Conservation (phyloP, 2,113 vertebrate species). For the Odontesthes bonariensis region DNA sequence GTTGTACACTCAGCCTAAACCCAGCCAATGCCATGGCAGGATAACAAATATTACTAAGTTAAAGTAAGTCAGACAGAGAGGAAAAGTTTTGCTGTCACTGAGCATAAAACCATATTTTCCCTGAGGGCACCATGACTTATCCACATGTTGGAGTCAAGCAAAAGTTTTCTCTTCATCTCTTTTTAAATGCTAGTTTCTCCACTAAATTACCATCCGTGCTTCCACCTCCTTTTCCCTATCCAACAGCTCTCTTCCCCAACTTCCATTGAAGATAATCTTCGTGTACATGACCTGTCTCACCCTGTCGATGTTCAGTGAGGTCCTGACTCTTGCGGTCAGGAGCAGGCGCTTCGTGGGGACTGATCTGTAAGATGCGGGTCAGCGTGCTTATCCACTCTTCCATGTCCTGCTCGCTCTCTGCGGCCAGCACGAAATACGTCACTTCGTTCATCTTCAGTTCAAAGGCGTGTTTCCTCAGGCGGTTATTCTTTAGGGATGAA, state of each 20-base stretch:
- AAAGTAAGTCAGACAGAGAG: constrained; percentile 24
- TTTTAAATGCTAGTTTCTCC: constrained; percentile 14
- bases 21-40: background rate
- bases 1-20: background rate
- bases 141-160: constrained; percentile 38
- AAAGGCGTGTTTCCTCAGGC: constrained; percentile 95
- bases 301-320: constrained; percentile 90
- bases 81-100: constrained; percentile 30
- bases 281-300: constrained; percentile 75
- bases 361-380: constrained; percentile 96
- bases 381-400: constrained; percentile 97
- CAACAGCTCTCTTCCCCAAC: background rate
- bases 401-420: constrained; percentile 98
- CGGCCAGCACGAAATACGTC: constrained; percentile 98
- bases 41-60: constrained; percentile 20
- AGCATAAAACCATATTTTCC: constrained; percentile 20
- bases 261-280: background rate
- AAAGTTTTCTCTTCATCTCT: constrained; percentile 5
- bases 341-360: constrained; percentile 88
- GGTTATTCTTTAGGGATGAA: constrained; percentile 84
- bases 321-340: constrained; percentile 93
- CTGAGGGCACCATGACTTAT: constrained; percentile 39
- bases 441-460: constrained; percentile 99
- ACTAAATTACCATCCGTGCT: constrained; percentile 23
- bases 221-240: background rate